Evolutionary conservation across 2,797 vertebrate species (phyloP).

Genomic region (Halcyon smyrnensis): DNA sequence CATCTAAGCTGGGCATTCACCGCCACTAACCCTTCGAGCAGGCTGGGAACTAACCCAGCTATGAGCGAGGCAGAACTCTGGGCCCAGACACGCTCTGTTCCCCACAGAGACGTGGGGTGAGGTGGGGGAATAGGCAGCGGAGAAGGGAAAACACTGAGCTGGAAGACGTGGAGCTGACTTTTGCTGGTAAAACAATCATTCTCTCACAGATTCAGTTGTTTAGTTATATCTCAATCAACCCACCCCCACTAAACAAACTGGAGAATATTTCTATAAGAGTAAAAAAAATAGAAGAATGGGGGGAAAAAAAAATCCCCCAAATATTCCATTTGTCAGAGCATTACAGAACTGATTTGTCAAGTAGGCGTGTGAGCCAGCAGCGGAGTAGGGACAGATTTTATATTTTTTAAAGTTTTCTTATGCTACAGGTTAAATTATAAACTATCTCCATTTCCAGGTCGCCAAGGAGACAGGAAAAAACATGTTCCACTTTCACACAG

Average conservation of each 20-base stretch:
- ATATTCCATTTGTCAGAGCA: background rate
- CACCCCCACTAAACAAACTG: background rate
- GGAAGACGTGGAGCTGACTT: background rate
- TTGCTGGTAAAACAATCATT: background rate
- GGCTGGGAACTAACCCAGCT: background rate
- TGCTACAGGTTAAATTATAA: background rate
- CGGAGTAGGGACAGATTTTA: background rate
- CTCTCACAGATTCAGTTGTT: background rate
- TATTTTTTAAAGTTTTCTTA: background rate
- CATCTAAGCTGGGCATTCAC: background rate
- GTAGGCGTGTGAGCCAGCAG: background rate
- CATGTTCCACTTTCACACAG: background rate
- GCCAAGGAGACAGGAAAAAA: background rate
- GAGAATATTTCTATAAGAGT: background rate
- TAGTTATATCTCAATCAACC: background rate
- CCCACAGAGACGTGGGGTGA: background rate
- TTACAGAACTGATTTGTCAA: background rate
- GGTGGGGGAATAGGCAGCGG: background rate
- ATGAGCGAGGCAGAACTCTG: background rate
- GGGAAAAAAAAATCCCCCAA: background rate
- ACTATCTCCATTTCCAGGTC: background rate
- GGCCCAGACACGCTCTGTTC: background rate
- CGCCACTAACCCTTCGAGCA: background rate
- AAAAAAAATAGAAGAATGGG: background rate
- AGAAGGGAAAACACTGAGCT: background rate